Evolutionary conservation across 2,888 invertebrate genomes (phyloP), one percentile per base, ranked within the genome.

Genomic region (Dicycla oo): DNA sequence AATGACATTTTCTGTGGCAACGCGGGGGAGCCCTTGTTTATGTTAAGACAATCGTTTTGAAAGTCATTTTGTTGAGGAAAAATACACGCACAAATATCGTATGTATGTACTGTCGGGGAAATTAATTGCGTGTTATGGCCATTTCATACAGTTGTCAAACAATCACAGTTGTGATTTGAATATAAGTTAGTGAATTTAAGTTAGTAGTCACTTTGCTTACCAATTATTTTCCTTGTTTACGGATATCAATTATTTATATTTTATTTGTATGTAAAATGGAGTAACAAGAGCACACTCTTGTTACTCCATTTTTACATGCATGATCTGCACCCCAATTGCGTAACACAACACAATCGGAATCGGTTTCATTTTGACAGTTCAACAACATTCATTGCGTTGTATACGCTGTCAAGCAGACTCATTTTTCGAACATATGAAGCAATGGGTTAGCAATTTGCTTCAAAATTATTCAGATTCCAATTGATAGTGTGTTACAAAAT

Each of bases 1-100:
- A 96, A 95, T 95, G 95, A 95, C 94, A 95, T 95, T 95, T 95
- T 95, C 95, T 94, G 94, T 94, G 89, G 91, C 90, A 91, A 86
- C 89, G 92, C 92, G 91, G 91, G 90, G 87, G 84, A 78, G 78
- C 90, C 88, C 91, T 94, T 93, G 94, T 94, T 95, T 93, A 90
- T 91, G 90, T 83, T 88, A 88, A 91, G 91, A 95, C 95, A 95
- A 95, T 95, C 91, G 91, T 95, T 95, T 92, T 94, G 95, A 95
- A 95, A 95, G 95, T 95, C 95, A 95, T 93, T 94, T 94, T 91
- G 91, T 89, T 88, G 90, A 88, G 90, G 91, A 93, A 93, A 93
- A 93, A 91, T 91, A 88, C 72, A 80, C 65, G 65, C 71, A 56
- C 58, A 71, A 60, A 70, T 64, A 49, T 67, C 78, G 85, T 87